Evolutionary conservation across 1,140 invertebrate species (phyloP), one percentile per base, ranked within the genome.

Genomic region (Choristoneura fumiferana): DNA sequence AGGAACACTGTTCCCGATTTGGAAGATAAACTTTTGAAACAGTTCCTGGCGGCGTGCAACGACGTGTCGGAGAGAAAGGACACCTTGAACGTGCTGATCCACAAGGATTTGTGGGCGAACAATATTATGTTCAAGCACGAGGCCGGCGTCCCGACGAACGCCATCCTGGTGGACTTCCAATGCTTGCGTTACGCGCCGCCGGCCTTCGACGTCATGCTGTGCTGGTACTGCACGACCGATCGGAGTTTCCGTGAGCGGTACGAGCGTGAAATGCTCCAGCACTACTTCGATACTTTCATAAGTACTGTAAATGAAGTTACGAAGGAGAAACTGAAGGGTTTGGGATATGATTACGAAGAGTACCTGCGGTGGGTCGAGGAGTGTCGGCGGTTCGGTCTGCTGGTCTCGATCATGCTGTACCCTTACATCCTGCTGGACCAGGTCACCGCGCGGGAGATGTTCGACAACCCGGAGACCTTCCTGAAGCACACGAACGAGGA

Each of bases 41-140:
- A 69, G 10, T n/a, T 81, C 35, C 10, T 84, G 4, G 59, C 73
- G n/a, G 73, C 71, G 0, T 81, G 85, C 37, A 62, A 69, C 1
- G 61, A 54, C 22, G 45, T 88, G 1, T 71, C 38, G 14, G 71
- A 73, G 4, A 62, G 75, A 8, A 57, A 73, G 13, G 66, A 71
- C 4, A 84, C 75, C 4, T 54, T 88, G 3, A 89, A 89, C 22
- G 84, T 91, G 0, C 10, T 91, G 4, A 75, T 85, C 29, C 91
- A 92, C 58, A 91, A 89, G 15, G 91, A 91, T 62, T 69, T 90
- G 13, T 91, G 89, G 84, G 62, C 78, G 0, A 91, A 91, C 43
- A 91, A 91, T 62, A 81, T 91, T 5, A 64, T 91, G 52, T 90
- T 88, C 55, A 69, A 81, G 56, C 90, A 91, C 49, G 73, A 87